phyloP scores from a whole-genome alignment of 2,888 invertebrate genomes.

The Heliconius erato region DNA sequence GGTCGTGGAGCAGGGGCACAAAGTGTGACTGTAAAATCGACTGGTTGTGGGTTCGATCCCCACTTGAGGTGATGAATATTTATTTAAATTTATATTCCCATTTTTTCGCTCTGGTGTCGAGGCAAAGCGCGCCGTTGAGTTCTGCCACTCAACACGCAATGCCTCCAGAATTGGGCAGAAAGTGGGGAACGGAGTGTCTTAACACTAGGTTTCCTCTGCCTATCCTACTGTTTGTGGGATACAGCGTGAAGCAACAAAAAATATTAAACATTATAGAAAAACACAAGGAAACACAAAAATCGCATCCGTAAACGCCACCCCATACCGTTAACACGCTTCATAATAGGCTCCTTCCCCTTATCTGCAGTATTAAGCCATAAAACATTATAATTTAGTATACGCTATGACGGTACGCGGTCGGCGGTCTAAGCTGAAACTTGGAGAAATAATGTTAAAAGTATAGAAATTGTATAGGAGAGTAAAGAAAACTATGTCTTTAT shows the following conservation, averaged over 20 bases:
- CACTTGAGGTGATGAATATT: too few species aligned
- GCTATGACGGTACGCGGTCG: conserved; percentile 74
- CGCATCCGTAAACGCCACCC: conserved; percentile 54
- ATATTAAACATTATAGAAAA: conserved; percentile 16
- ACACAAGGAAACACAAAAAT: conserved; percentile 39
- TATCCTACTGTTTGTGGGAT: too few species aligned
- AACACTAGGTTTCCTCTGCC: too few species aligned
- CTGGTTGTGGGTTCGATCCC: too few species aligned
- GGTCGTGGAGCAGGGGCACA: too few species aligned
- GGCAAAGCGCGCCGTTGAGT: too few species aligned
- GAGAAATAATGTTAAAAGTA: conserved; percentile 42
- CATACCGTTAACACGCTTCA: conserved; percentile 78
- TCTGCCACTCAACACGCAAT: too few species aligned
- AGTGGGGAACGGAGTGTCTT: too few species aligned
- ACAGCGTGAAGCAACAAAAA: background rate
- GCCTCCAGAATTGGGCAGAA: too few species aligned
- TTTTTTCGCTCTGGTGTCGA: too few species aligned
- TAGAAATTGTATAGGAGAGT: conserved; percentile 23
- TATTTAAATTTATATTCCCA: too few species aligned
- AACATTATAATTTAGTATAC: conserved; percentile 85
- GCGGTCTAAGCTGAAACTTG: conserved; percentile 67
- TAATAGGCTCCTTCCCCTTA: conserved; percentile 84
- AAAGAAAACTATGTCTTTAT: conserved; percentile 32
- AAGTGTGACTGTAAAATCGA: too few species aligned
- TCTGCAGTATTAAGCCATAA: conserved; percentile 86